Conservation (phyloP, 1,140 invertebrate genomes). For the Penaeus indicus region DNA sequence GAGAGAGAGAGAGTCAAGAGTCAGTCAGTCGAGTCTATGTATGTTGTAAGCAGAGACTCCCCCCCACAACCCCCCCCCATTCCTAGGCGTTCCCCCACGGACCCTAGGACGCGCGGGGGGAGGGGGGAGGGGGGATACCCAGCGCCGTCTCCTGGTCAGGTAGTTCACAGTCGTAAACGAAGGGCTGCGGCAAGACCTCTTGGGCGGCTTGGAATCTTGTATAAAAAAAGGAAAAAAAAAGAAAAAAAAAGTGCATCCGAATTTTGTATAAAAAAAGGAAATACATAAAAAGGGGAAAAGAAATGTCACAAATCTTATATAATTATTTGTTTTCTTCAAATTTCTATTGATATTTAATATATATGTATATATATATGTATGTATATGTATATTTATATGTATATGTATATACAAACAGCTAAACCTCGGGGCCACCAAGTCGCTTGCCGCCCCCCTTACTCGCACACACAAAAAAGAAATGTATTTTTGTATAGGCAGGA, state of each 20-base stretch:
- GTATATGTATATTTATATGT: constrained; percentile 20
- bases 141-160: neutral
- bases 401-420: neutral
- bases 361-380: constrained; percentile 23
- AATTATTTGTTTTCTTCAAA: neutral
- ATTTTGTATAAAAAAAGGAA: no score
- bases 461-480: no score
- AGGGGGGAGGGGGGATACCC: neutral
- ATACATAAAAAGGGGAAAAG: no score
- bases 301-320: no score
- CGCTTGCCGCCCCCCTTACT: no score
- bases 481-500: no score
- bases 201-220: no score
- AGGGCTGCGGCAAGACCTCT: no score
- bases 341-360: constrained; percentile 3
- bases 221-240: no score
- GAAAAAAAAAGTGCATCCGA: no score
- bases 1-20: no score
- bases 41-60: neutral
- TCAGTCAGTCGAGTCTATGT: neutral
- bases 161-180: neutral
- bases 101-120: neutral
- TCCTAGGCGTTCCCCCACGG: constrained; percentile 29
- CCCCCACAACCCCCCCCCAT: neutral
- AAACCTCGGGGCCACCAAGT: neutral